Conservation (phyloP, 2,888 invertebrate species). For the Blastobasis lacticolella region DNA sequence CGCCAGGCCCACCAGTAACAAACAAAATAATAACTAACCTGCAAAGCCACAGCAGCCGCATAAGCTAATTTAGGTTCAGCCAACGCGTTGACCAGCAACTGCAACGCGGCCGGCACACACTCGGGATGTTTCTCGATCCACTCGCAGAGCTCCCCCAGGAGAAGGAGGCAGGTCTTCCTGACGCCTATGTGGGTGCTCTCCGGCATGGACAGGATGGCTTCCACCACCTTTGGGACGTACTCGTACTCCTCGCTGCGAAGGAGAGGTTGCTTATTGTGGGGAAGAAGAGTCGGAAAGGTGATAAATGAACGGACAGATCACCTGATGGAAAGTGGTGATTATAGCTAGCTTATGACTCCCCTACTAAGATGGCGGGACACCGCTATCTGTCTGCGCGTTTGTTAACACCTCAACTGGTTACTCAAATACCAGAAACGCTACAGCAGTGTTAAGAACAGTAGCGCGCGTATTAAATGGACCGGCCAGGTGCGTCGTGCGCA, state of each 20-base stretch:
- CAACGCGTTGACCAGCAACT: constrained; percentile 72
- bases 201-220: constrained; percentile 90
- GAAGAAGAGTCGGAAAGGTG: too few relatives aligned
- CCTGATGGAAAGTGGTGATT: too few relatives aligned
- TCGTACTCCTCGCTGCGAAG: constrained; percentile 87
- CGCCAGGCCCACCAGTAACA: too few relatives aligned
- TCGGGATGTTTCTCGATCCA: constrained; percentile 94
- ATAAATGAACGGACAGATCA: too few relatives aligned
- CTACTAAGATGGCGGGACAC: too few relatives aligned
- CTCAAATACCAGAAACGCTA: too few relatives aligned
- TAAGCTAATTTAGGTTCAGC: constrained; percentile 82
- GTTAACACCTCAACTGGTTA: too few relatives aligned
- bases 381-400: too few relatives aligned
- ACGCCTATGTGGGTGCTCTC: constrained; percentile 90
- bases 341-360: too few relatives aligned
- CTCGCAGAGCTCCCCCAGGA: constrained; percentile 93
- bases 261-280: background rate
- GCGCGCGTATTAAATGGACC: too few relatives aligned
- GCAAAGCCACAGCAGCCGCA: constrained; percentile 88
- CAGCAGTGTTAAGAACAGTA: too few relatives aligned
- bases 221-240: constrained; percentile 93
- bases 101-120: constrained; percentile 84
- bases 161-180: constrained; percentile 87
- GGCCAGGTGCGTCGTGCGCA: too few relatives aligned
- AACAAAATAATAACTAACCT: constrained; percentile 41